Evolutionary conservation across 2,797 vertebrate genomes (phyloP), one percentile per base, ranked within the genome.

Genomic region (Epinephelus coioides): DNA sequence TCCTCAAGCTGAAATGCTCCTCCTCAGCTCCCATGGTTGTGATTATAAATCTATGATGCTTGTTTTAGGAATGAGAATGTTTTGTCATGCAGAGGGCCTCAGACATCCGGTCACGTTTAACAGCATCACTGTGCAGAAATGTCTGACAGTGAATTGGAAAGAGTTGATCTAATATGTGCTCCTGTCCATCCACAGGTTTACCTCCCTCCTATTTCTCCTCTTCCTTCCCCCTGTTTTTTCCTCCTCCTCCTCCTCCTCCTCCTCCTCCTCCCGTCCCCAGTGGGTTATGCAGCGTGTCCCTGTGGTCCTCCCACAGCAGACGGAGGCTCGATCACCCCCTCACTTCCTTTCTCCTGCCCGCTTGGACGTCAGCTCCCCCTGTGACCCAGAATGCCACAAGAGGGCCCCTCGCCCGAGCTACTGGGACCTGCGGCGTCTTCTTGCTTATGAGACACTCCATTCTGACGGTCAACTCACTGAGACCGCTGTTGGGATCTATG

Each of bases 381-480:
- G 98, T 62, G 97, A 97, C 54, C 97, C 96, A 0, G 95, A 96
- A 14, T 99, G 98, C 91, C 98, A 99, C 92, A 97, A 96, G 83
- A 95, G 81, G 47, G 94, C 95, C 27, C 96, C 96, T 0, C 89
- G 92, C 18, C 98, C 96, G 0, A 97, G 94, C 34, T 98, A 97
- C 0, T 96, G 96, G 95, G 97, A 98, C 71, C 94, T 97, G 82
- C 96, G 94, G 61, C 86, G 87, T 17, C 94, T 97, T 78, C 92
- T 99, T 92, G 96, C 97, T 64, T 99, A 97, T 0, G 97, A 99
- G 91, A 99, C 98, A 0, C 95, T 99, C 49, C 96, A 98, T 1
- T 94, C 97, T 9, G 93, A 97, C 0, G 98, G 98, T 34, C 96
- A 92, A 38, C 96, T 97, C 56, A 98, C 97, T 0, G 96, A 98